Evolutionary conservation across 2,888 invertebrate genomes (phyloP), one percentile per base, ranked within the genome.

Genomic region (Pemphredon lugubris): DNA sequence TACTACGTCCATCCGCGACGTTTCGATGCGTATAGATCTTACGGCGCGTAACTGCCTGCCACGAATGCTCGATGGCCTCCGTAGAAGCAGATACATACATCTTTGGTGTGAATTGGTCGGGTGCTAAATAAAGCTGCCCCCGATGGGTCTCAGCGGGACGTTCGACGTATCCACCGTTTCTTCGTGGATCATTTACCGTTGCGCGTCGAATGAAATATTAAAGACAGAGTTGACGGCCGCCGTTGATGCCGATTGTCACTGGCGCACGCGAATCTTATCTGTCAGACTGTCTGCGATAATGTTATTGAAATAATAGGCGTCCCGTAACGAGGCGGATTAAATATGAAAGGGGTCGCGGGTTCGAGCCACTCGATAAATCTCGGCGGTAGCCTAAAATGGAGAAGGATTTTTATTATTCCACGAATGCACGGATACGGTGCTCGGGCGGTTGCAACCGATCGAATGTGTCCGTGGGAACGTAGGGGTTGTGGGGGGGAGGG

Each of bases 21-120:
- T 51, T 20, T 45, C 20, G 42, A 59, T 39, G 73, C 7, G 7
- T 53, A 58, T 63, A 64, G 58, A 74, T 76, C 76, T 65, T 72
- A 65, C 63, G 47, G 30, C 55, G 51, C 37, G 57, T 53, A 61
- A 14, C 72, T 23, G 65, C 18, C 65, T 54, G 58, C 50, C 58
- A 42, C 26, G 55, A 55, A 57, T 60, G 60, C 47, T 77, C 57
- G 59, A 73, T 47, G 58, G 48, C 57, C 21, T 32, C 16, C 48
- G 40, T 30, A 30, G 42, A 54, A 7, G 45, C 26, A 73, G 57
- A 69, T 74, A 65, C 75, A 69, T 74, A 65, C 75, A 53, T 73
- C 68, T 73, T 68, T 64, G 59, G 68, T 57, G 77, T 40, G 59
- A 75, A 77, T 78, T 61, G 47, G 47, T 40, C 59, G 30, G 40